Conservation (phyloP, 1,140 invertebrate species). For the Coenobita brevimanus region DNA sequence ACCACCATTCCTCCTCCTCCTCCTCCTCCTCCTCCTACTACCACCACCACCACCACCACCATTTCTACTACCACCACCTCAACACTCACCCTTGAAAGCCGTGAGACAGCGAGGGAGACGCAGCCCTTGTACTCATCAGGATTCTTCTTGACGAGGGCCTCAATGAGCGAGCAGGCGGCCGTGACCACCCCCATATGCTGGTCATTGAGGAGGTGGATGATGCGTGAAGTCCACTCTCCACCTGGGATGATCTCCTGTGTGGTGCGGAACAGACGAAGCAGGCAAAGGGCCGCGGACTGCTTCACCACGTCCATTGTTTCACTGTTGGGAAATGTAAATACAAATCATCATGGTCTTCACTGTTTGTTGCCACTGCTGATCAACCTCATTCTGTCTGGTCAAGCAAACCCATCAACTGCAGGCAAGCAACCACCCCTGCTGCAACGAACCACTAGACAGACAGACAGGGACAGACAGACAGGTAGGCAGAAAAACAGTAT, state of each 20-base stretch:
- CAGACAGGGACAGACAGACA: too few relatives aligned
- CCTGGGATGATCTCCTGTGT: constrained; percentile 94
- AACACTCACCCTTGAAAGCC: constrained; percentile 88
- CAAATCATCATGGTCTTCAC: not conserved
- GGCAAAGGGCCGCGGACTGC: constrained; percentile 97
- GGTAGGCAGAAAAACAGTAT: not conserved
- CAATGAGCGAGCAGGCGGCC: constrained; percentile 97
- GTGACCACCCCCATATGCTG: constrained; percentile 99
- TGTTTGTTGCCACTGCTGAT: not conserved
- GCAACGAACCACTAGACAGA: too few relatives aligned
- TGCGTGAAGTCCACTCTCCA: constrained; percentile 98
- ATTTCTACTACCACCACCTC: not conserved
- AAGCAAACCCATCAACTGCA: too few relatives aligned
- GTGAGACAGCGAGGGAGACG: constrained; percentile 96
- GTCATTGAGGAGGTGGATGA: constrained; percentile 98
- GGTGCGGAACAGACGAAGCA: constrained; percentile 93
- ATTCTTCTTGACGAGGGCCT: constrained; percentile 98
- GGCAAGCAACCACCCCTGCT: too few relatives aligned
- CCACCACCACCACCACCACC: too few relatives aligned
- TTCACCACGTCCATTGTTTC: constrained; percentile 99
- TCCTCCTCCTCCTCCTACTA: too few relatives aligned
- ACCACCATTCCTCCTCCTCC: too few relatives aligned
- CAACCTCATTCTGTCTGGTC: too few relatives aligned
- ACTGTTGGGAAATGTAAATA: constrained; percentile 75
- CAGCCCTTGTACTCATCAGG: constrained; percentile 99